Conservation (phyloP, 2,888 invertebrate species). For the Pachliopta kotzebuea region DNA sequence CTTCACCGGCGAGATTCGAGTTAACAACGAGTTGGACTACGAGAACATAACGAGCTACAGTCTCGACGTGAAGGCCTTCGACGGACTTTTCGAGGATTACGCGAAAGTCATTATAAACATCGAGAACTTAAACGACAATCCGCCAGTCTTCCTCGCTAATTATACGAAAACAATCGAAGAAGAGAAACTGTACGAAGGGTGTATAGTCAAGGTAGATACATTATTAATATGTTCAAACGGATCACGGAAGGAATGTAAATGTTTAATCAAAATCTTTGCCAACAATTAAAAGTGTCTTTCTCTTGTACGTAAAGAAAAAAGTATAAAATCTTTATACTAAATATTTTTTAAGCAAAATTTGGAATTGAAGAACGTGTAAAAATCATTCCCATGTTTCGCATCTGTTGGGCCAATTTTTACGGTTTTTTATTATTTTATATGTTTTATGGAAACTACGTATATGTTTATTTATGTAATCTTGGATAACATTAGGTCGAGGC, state of each 20-base stretch:
- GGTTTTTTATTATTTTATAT: too few species aligned
- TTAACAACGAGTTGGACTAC: conserved; percentile 89
- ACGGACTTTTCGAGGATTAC: conserved; percentile 90
- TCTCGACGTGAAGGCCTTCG: conserved; percentile 90
- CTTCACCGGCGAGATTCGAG: conserved; percentile 91
- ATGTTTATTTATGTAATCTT: neutral
- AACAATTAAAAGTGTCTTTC: neutral
- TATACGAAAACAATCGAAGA: conserved; percentile 88
- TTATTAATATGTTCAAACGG: neutral
- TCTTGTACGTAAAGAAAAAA: neutral
- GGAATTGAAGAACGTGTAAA: too few species aligned
- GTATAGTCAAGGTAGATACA: conserved; percentile 82
- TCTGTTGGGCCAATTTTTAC: too few species aligned
- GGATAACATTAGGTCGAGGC: conserved; percentile 82
- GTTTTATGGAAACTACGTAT: too few species aligned
- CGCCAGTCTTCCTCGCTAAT: conserved; percentile 89
- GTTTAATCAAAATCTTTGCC: neutral
- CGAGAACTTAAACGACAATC: conserved; percentile 95
- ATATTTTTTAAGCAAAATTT: too few species aligned
- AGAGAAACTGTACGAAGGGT: conserved; percentile 85
- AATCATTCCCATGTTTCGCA: too few species aligned
- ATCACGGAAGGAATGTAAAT: neutral
- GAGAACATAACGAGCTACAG: conserved; percentile 92
- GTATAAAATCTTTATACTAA: too few species aligned
- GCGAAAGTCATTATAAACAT: conserved; percentile 92